Conservation (phyloP, 92 coral and sea anemone genomes). For the Porites rus region DNA sequence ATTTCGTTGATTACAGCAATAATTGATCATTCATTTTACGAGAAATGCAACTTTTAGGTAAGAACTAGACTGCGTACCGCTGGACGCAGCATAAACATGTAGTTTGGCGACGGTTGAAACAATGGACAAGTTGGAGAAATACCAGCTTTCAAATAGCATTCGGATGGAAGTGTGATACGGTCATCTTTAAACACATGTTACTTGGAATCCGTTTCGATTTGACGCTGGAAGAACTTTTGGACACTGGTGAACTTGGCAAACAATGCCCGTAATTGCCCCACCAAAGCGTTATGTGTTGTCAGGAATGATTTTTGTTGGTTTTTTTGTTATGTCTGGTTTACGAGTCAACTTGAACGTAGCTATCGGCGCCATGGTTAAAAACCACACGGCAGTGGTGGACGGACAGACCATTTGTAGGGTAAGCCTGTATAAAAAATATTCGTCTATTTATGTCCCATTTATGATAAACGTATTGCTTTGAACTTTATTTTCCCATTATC, state of each 20-base stretch:
- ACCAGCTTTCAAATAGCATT: background rate
- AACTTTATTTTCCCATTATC: no score
- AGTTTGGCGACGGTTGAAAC: background rate
- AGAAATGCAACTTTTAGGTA: background rate
- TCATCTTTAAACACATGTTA: background rate
- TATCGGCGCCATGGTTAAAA: constrained; percentile 93
- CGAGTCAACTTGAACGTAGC: constrained; percentile 89
- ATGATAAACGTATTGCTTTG: no score
- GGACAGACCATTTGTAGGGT: constrained; percentile 79
- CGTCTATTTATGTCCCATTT: background rate
- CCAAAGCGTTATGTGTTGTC: constrained; percentile 87
- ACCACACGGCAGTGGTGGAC: constrained; percentile 76
- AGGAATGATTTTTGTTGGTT: constrained; percentile 78
- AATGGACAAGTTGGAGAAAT: background rate
- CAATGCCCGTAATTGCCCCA: constrained; percentile 11
- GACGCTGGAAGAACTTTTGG: background rate
- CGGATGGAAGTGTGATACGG: background rate
- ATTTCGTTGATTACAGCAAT: background rate
- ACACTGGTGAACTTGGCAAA: background rate
- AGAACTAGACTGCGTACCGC: background rate
- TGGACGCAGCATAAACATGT: background rate
- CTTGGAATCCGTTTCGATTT: background rate
- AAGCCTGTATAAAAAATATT: constrained; percentile 3
- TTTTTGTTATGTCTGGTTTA: constrained; percentile 81
- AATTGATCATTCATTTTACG: background rate